Evolutionary conservation across 2,797 vertebrate species (phyloP).

Genomic region (Typhlichthys eigenmanni): DNA sequence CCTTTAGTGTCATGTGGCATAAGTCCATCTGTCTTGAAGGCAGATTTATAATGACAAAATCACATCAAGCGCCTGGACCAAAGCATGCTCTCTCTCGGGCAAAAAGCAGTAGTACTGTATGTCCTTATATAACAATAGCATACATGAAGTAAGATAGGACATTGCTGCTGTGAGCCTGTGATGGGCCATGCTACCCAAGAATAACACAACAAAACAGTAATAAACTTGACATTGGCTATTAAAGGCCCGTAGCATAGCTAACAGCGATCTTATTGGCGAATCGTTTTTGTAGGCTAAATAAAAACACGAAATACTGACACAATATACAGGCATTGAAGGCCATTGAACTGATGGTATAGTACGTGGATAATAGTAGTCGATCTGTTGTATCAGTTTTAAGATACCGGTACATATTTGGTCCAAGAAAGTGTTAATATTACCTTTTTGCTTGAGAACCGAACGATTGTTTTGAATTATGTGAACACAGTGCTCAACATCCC

Average conservation of each 20-base stretch:
- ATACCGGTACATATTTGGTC: background rate
- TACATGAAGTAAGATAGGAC: background rate
- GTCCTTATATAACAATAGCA: no score
- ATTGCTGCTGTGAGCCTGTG: background rate
- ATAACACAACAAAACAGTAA: background rate
- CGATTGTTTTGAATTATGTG: constrained; percentile 68
- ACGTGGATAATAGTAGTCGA: background rate
- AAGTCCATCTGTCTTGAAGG: constrained; percentile 11
- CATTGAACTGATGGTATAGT: background rate
- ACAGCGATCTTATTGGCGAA: background rate
- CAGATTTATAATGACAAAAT: constrained; percentile 41
- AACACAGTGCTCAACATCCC: constrained; percentile 71
- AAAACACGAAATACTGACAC: background rate
- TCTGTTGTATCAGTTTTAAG: constrained; percentile 1
- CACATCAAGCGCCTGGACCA: constrained; percentile 26
- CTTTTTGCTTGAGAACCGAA: constrained; percentile 69
- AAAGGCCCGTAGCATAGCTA: background rate
- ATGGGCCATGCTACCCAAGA: background rate
- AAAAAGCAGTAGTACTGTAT: background rate
- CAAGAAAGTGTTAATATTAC: constrained; percentile 46
- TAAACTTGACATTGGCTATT: background rate
- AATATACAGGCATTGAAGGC: no score
- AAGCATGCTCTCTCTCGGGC: background rate
- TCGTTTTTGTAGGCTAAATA: background rate
- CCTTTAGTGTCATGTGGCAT: background rate